These are phyloP conservation scores for Fundulus diaphanus DNA, from an alignment of 2,797 vertebrate species.

Conservation along the genomic window DNA sequence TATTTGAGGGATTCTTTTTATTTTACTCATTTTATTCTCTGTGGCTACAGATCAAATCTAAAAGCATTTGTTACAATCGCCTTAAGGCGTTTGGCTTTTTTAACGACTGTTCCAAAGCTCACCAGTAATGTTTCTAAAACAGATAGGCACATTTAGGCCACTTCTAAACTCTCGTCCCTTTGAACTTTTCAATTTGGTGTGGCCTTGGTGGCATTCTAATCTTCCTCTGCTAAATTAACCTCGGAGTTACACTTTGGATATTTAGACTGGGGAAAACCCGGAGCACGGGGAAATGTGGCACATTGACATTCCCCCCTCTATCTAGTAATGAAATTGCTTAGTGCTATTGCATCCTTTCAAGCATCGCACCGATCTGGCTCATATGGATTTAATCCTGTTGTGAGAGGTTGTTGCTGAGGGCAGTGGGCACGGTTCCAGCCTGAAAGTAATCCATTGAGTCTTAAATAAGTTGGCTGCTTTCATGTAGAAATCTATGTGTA, in stretches of 20 bases:
- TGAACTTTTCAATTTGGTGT: constrained; percentile 32
- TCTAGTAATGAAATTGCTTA: constrained; percentile 77
- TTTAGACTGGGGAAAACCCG: constrained; percentile 51
- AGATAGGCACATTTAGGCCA: not conserved
- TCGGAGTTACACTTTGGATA: constrained; percentile 58
- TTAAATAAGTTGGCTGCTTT: constrained; percentile 59
- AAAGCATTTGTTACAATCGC: not conserved
- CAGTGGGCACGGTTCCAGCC: constrained; percentile 67
- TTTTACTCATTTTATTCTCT: not conserved
- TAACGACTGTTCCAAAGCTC: constrained; percentile 2
- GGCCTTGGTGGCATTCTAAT: constrained; percentile 45
- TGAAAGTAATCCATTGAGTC: constrained; percentile 66
- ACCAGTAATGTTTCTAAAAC: not conserved
- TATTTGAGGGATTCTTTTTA: not conserved
- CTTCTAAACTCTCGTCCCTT: constrained; percentile 1
- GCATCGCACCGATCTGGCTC: constrained; percentile 71
- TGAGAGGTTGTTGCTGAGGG: constrained; percentile 69
- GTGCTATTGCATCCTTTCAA: constrained; percentile 74
- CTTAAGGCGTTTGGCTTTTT: not conserved
- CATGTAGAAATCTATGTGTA: constrained; percentile 45
- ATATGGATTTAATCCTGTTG: constrained; percentile 74
- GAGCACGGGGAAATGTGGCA: constrained; percentile 56
- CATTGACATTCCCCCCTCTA: constrained; percentile 72
- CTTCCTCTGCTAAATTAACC: constrained; percentile 58
- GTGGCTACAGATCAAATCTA: constrained; percentile 17